phyloP scores from a whole-genome alignment of 2,888 invertebrate genomes.

The Cheilosia soror region DNA sequence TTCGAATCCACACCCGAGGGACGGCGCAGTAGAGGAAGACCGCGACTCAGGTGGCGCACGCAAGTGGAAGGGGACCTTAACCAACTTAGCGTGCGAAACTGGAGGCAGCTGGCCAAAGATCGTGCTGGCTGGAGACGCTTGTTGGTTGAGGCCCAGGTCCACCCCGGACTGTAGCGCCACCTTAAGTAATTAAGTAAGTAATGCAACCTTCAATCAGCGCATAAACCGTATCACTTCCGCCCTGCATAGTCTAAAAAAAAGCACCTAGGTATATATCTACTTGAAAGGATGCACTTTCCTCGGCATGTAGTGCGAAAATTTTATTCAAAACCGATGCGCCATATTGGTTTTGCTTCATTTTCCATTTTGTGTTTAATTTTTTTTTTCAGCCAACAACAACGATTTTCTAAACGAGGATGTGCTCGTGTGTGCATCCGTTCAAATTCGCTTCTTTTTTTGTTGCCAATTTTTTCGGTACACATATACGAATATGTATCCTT shows the following conservation, averaged over 20 bases:
- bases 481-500: not conserved
- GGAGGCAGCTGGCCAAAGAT: too few relatives aligned
- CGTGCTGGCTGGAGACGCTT: too few relatives aligned
- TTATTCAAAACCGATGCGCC: slow-evolving; percentile 72
- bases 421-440: slow-evolving; percentile 68
- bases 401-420: slow-evolving; percentile 62
- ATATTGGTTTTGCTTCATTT: slow-evolving; percentile 68
- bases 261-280: not conserved
- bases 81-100: too few relatives aligned
- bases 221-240: slow-evolving; percentile 14
- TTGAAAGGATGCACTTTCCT: slow-evolving; percentile 22
- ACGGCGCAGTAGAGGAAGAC: too few relatives aligned
- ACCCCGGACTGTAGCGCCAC: too few relatives aligned
- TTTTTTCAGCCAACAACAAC: slow-evolving; percentile 13
- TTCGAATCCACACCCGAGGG: too few relatives aligned
- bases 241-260: not conserved
- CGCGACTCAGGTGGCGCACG: too few relatives aligned
- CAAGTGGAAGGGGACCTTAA: too few relatives aligned
- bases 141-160: too few relatives aligned
- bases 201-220: not conserved
- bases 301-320: slow-evolving; percentile 19
- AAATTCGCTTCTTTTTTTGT: slow-evolving; percentile 38
- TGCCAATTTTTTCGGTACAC: slow-evolving; percentile 54
- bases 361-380: slow-evolving; percentile 26
- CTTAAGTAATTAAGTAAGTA: too few relatives aligned